Evolutionary conservation across 2,888 invertebrate genomes (phyloP), one percentile per base, ranked within the genome.

Genomic region (Incurvaria masculella): DNA sequence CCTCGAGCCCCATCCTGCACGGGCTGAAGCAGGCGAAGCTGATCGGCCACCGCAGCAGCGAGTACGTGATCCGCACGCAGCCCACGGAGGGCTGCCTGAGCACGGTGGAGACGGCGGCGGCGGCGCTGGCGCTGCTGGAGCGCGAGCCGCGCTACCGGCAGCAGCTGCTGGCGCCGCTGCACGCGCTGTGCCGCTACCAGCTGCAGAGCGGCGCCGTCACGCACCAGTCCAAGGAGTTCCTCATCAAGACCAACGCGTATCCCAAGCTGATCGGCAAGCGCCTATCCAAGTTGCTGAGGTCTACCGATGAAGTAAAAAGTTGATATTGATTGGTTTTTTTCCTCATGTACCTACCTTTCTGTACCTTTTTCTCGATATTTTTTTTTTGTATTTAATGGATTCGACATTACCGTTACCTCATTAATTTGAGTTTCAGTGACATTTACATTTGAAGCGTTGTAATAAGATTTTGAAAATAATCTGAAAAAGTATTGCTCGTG

Each of bases 21-120:
- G 73, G 78, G 47, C 69, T 95, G 50, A 85, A 80, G 59, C 92
- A 94, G 74, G 91, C 94, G 0, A 93, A 94, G 70, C 78, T 96
- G 45, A 72, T 89, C 41, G 82, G 84, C 11, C 83, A 81, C 46
- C 82, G 81, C 51, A 82, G 81, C 39, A 96, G 96, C 66, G 87
- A 89, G 65, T 97, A 96, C 66, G 90, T 94, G 48, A 95, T 97
- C 58, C 83, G 96, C 54, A 96, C 95, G 4, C 96, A 97, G 64
- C 96, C 96, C 2, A 91, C 92, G 4, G 93, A 94, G 66, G 89
- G 89, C 21, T 94, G 94, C 61, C 76, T 97, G 16, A 96, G 95
- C 48, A 97, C 96, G 0, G 72, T 97, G 38, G 94, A 94, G 72
- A 89, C 91, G 41, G 94, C 89, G 8, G 91, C 91, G 1, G 79